Evolutionary conservation across 2,888 invertebrate genomes (phyloP), one percentile per base, ranked within the genome.

Genomic region (Uropetala carovei): DNA sequence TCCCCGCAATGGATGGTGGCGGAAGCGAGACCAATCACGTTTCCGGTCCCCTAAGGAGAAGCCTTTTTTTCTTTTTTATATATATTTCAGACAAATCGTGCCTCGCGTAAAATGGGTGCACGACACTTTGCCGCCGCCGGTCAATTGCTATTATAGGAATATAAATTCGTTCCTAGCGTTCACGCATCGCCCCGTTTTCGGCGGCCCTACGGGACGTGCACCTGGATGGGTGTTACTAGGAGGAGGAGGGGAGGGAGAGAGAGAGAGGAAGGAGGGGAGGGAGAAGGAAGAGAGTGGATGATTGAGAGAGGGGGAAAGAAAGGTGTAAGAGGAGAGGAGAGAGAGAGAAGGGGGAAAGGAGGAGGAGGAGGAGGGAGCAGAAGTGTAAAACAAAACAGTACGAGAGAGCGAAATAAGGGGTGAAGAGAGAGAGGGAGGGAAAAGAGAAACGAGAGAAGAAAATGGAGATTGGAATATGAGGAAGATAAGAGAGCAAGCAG

Each of bases 111-210:
- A 75, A 75, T 75, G 27, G 75, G 75, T 75, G 75, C 75, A 27
- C 75, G 68, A 68, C 68, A 68, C 43, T 43, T 43, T 43, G 43
- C n/a, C n/a, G 75, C 75, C 75, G 22, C 75, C 22, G 75, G 75
- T 22, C 75, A 75, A n/a, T 75, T 75, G 11, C 75, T 75, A 75
- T 68, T 68, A n/a, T n/a, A 68, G 22, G 68, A 68, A 75, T 75
- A 75, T 64, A 56, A 89, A 89, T 89, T 89, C 89, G 89, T 89
- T 89, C 86, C 59, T 16, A 16, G 60, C 86, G 30, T 30, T 89
- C 57, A 43, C 83, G 57, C 18, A 43, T 83, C 18, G 13, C 89
- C 60, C 16, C 14, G 89, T 27, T 30, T 18, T 13, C 30, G 86
- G 60, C n/a, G n/a, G n/a, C n/a, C 59, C 11, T 14, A 13, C 27